These are phyloP conservation scores for Ryuthela nishihirai DNA, from an alignment of 2,888 invertebrate genomes.

Conservation along the genomic window DNA sequence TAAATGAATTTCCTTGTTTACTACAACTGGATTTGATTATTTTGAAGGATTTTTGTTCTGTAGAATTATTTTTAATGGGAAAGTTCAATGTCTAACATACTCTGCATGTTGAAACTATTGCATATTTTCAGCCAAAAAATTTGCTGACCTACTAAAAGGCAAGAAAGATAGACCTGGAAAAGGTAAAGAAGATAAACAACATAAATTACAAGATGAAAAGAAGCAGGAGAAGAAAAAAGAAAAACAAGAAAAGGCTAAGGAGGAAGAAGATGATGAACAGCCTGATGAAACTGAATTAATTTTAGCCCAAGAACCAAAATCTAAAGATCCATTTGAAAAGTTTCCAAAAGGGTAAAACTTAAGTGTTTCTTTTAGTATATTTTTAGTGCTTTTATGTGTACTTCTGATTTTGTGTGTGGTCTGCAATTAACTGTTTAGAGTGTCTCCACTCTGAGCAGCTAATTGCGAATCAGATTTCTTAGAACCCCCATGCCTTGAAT, in stretches of 20 bases:
- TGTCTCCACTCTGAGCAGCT: no score
- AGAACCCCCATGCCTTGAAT: no score
- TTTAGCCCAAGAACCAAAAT: constrained; percentile 66
- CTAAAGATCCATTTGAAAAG: constrained; percentile 85
- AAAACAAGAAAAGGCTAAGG: constrained; percentile 44
- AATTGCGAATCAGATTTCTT: no score
- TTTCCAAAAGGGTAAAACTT: constrained; percentile 74
- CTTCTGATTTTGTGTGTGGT: no score
- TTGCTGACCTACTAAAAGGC: constrained; percentile 49
- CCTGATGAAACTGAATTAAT: constrained; percentile 65
- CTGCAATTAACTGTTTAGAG: no score
- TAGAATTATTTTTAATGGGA: no score
- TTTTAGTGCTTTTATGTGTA: no score
- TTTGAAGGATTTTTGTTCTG: no score
- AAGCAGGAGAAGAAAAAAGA: constrained; percentile 48
- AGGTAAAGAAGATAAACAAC: constrained; percentile 44
- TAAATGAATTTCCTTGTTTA: no score
- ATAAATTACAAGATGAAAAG: constrained; percentile 45
- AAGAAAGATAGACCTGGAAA: constrained; percentile 41
- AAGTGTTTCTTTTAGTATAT: neutral
- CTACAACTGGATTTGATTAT: no score
- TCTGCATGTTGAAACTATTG: no score
- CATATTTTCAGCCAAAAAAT: constrained; percentile 62
- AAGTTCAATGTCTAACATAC: no score
- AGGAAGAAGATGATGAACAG: constrained; percentile 57